Evolutionary conservation across 2,888 invertebrate genomes (phyloP).

Genomic region (Noctuana brunneofusca): DNA sequence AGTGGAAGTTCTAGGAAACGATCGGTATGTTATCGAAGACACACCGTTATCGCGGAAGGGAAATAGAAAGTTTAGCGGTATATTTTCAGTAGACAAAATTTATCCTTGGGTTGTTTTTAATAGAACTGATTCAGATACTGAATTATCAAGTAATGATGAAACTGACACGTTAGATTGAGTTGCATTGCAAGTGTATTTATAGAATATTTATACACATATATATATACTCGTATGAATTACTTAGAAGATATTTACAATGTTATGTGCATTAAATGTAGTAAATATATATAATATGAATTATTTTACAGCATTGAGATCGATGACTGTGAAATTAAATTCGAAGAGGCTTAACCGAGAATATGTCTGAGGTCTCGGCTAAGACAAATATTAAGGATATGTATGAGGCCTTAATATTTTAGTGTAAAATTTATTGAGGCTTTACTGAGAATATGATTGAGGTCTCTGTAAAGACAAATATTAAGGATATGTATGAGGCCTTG

Average conservation of each 20-base stretch:
- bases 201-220: no score
- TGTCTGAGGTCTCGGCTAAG: constrained; percentile 10
- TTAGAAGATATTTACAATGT: no score
- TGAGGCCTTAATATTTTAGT: constrained; percentile 14
- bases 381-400: constrained; percentile 14
- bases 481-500: constrained; percentile 17
- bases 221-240: no score
- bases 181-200: background rate
- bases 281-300: background rate
- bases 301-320: no score
- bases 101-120: constrained; percentile 19
- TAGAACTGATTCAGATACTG: constrained; percentile 3
- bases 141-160: constrained; percentile 1
- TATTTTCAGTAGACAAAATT: constrained; percentile 15
- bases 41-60: constrained; percentile 15
- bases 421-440: background rate
- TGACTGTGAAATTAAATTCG: no score
- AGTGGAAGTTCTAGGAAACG: constrained; percentile 4
- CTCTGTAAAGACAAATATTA: constrained; percentile 19
- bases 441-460: constrained; percentile 12
- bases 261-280: background rate
- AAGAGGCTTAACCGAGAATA: constrained; percentile 12
- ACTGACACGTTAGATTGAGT: constrained; percentile 1
- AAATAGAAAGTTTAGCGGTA: constrained; percentile 11
- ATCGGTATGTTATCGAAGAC: constrained; percentile 21